Conservation (phyloP, 2,888 invertebrate species). For the Platynereis dumerilii region DNA sequence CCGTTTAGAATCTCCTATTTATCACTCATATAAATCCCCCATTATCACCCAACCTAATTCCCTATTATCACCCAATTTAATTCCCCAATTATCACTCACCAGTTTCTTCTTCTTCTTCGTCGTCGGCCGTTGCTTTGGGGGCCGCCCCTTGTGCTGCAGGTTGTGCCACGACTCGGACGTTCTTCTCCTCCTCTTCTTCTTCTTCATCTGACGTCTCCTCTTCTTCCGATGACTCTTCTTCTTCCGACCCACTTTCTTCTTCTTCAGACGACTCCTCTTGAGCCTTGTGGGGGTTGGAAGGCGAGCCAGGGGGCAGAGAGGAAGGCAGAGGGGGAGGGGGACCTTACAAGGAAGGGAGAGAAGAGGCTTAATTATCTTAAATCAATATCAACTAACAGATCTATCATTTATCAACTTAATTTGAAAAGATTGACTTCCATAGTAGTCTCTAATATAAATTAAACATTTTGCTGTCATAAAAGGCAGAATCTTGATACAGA, state of each 20-base stretch:
- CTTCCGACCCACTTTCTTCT: constrained; percentile 22
- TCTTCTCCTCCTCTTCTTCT: constrained; percentile 42
- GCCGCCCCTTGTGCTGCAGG: constrained; percentile 20
- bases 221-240: constrained; percentile 35
- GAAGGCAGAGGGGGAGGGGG: background rate
- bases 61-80: too few species aligned
- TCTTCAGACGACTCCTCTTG: constrained; percentile 6
- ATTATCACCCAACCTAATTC: too few species aligned
- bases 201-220: constrained; percentile 39
- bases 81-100: too few species aligned
- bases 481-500: too few species aligned
- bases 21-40: too few species aligned
- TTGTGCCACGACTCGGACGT: constrained; percentile 41
- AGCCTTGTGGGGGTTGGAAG: background rate
- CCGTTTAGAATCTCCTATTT: too few species aligned
- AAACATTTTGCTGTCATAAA: too few species aligned
- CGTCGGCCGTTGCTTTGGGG: background rate
- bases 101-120: constrained; percentile 12
- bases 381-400: too few species aligned
- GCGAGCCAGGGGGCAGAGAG: constrained; percentile 4
- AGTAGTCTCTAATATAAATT: too few species aligned
- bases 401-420: too few species aligned
- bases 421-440: too few species aligned
- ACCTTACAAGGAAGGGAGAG: background rate
- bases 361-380: background rate